Conservation (phyloP, 2,888 invertebrate genomes). For the Resseliella maxima region DNA sequence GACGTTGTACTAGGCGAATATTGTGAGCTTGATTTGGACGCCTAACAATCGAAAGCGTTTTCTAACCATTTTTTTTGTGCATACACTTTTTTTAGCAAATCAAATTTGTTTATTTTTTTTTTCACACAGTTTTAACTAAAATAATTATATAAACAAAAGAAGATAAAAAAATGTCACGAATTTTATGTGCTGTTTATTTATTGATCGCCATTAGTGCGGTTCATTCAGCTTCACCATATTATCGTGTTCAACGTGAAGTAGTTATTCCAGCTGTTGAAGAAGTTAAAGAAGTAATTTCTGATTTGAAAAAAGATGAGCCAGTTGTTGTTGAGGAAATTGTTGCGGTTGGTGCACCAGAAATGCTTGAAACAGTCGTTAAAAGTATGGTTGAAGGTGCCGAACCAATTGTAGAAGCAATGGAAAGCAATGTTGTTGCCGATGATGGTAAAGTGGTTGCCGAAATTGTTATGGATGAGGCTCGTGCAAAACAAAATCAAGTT, state of each 20-base stretch:
- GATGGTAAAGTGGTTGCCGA: background rate
- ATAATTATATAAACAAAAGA: too few species aligned
- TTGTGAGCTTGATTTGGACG: background rate
- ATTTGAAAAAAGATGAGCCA: conserved; percentile 32
- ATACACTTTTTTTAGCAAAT: background rate
- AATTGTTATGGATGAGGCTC: background rate
- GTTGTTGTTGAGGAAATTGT: conserved; percentile 6
- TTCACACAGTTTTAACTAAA: background rate
- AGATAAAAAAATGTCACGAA: background rate
- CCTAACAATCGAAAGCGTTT: background rate
- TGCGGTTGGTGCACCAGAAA: background rate
- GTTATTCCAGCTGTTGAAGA: conserved; percentile 6
- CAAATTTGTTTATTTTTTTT: background rate
- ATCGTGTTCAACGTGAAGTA: conserved; percentile 51
- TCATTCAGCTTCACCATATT: conserved; percentile 56
- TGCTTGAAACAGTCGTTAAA: background rate
- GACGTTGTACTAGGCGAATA: conserved; percentile 37
- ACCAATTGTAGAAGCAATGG: background rate
- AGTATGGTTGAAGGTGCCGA: background rate
- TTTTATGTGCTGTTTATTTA: conserved; percentile 4
- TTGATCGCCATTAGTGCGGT: background rate
- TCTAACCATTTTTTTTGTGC: background rate
- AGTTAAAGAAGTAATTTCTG: conserved; percentile 54
- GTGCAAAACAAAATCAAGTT: background rate
- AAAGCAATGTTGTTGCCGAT: background rate